Evolutionary conservation across 2,113 vertebrate genomes (phyloP).

Genomic region (Steatornis caripensis): DNA sequence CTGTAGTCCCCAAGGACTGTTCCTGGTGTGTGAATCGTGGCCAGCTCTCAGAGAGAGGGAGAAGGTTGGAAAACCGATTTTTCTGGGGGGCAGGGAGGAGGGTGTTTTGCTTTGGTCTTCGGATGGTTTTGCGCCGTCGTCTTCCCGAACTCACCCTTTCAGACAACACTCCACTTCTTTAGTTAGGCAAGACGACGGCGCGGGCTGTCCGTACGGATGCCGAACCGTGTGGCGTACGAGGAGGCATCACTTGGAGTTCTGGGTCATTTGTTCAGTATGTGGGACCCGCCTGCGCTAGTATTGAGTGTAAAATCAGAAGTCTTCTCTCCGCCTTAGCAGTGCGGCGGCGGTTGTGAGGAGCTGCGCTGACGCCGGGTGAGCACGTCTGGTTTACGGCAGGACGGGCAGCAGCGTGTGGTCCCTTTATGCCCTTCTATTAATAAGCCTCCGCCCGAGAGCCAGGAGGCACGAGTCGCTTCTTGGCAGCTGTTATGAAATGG

Average conservation of each 20-base stretch:
- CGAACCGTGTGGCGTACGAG: rapidly evolving
- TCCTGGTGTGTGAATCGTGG: rapidly evolving
- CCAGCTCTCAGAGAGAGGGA: too few relatives aligned
- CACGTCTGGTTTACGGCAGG: rapidly evolving
- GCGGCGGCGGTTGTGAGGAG: rapidly evolving
- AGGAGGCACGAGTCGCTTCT: neutral
- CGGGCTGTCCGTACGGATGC: rapidly evolving
- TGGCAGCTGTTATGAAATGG: neutral
- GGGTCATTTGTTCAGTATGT: too few relatives aligned
- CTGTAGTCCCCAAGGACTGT: neutral
- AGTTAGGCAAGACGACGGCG: too few relatives aligned
- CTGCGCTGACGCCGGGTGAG: rapidly evolving
- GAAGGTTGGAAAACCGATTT: neutral
- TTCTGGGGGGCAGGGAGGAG: neutral
- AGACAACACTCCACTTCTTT: too few relatives aligned
- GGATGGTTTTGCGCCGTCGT: too few relatives aligned
- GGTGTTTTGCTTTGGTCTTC: too few relatives aligned
- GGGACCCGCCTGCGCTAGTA: rapidly evolving
- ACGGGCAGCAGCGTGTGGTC: neutral
- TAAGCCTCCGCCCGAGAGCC: rapidly evolving
- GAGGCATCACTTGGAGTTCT: rapidly evolving
- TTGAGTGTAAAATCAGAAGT: too few relatives aligned
- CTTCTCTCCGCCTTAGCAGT: rapidly evolving
- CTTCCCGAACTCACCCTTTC: too few relatives aligned
- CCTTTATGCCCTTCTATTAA: neutral